Evolutionary conservation across 2,113 vertebrate genomes (phyloP), one percentile per base, ranked within the genome.

Genomic region (Rallus limicola): DNA sequence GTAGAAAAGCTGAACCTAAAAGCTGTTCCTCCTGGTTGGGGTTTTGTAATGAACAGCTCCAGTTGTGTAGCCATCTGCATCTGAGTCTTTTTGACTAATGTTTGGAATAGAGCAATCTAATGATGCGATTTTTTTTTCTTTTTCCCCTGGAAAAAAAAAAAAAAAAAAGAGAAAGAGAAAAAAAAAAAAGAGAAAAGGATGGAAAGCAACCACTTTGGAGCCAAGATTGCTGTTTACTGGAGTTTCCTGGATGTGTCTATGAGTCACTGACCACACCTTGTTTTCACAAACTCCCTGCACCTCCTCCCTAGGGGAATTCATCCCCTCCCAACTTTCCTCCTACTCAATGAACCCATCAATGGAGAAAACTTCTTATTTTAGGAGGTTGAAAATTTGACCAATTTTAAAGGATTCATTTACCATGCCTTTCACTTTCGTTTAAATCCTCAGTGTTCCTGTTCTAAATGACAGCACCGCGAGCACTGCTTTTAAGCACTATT

Each of bases 391-490:
- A 97, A 97, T 98, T 94, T 96, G 95, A 92, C 92, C 84, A 94
- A 42, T 97, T 97, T 97, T 96, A 96, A 97, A 96, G 95, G 94
- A 96, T 97, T 97, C 69, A 58, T 97, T 98, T 97, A 93, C 96
- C 86, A 94, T 96, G 97, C 94, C 96, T 98, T 98, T 98, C 97
- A 97, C 97, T 97, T 96, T 94, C 72, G 10, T 95, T 98, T 97
- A 97, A 97, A 96, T 96, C 94, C 95, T 97, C 70, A 18, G 88
- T 90, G 95, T 96, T 97, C 96, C 97, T 95, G 95, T 94, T 98
- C 96, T 98, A 97, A 98, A 98, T 97, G 98, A 98, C 97, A 97
- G 98, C 97, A 97, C 95, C 68, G 78, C 84, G n/a, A 98, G 97
- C 97, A 36, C 82, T 90, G 97, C 98, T 98, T 98, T 98, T 96